A percentile compares a stretch with the other conserved stretches of the same genome.
Conservation (phyloP, 2,797 vertebrate species). For the Manis javanica region DNA sequence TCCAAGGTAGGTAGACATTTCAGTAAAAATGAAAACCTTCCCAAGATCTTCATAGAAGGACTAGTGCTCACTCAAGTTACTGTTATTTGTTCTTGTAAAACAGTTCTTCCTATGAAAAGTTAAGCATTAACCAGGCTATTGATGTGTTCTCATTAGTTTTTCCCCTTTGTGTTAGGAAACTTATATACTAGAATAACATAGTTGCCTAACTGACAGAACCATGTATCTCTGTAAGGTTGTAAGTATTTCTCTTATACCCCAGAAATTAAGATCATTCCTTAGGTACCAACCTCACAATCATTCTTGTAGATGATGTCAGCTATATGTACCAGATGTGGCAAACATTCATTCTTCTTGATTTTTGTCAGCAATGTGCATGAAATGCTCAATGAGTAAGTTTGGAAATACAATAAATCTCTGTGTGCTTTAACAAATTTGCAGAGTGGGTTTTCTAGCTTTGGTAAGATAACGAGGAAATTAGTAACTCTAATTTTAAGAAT, state of each 20-base stretch:
- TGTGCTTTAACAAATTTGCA: not conserved
- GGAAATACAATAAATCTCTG: constrained; percentile 11
- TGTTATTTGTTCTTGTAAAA: not conserved
- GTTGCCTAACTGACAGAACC: not conserved
- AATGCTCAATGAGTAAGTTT: constrained; percentile 6
- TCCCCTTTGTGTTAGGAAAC: not conserved
- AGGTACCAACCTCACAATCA: not conserved
- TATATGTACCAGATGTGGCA: not conserved
- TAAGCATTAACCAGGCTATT: not conserved
- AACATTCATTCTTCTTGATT: constrained; percentile 22
- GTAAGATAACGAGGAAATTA: constrained; percentile 44
- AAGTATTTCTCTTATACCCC: not conserved
- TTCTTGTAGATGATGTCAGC: not conserved
- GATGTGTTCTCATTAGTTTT: not conserved
- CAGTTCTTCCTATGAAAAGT: not conserved
- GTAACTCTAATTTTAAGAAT: constrained; percentile 54
- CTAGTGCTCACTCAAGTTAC: not conserved
- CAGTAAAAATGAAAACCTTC: constrained; percentile 31
- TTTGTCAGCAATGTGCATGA: constrained; percentile 27
- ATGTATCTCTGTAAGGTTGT: not conserved
- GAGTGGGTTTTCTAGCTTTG: constrained; percentile 1
- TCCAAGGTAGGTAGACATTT: not conserved
- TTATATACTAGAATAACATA: not conserved
- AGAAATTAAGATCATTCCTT: constrained; percentile 44
- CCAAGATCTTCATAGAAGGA: not conserved